Base-by-base conservation (phyloP, 1,140 invertebrate genomes). In the Pseudomyrmex dendroicus region DNA sequence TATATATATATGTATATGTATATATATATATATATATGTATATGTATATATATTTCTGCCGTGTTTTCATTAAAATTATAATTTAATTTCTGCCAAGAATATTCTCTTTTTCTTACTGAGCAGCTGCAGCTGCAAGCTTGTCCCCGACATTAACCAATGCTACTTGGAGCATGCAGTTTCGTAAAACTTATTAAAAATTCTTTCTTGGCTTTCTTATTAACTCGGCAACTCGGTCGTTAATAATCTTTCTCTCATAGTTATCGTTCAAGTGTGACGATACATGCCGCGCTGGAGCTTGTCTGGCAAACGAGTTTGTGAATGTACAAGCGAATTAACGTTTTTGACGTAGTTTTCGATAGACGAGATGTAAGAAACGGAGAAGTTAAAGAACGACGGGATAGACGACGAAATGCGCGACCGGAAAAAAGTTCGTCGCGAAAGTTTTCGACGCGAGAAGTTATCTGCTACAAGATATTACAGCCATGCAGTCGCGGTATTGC, bases 381-480 rank as follows among this genome's bases (percentile, higher is more conserved):
- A 67, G 15, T 74, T 80, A 62, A 52, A 17, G 44, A 35, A 44
- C 5, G 57, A 48, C 20, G 20, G 20, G 2, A 72, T 57, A 25
- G 1, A 59, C 25, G 66, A 48, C 64, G 46, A 48, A 83, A 63
- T 62, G 52, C 56, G 56, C 50, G 64, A 50, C 54, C 68, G 50
- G 22, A 62, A 50, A 86, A 78, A 73, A 68, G 48, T 86, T 87
- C 35, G 72, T 44, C 63, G 70, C 66, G 56, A 63, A 82, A 78
- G 64, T 63, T 86, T 78, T 44, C n/a, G 54, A 80, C 76, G 20
- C 10, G 67, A n/a, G 52, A 87, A 78, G 73, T 86, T 86, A 72
- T 78, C 64, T 61, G 73, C 67, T 72, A 73, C 66, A 72, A 77
- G 61, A 61, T 84, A 86, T 86, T 86, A 84, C 73, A 66, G 61